Conservation (phyloP, 2,113 vertebrate species). For the Chauna torquata region DNA sequence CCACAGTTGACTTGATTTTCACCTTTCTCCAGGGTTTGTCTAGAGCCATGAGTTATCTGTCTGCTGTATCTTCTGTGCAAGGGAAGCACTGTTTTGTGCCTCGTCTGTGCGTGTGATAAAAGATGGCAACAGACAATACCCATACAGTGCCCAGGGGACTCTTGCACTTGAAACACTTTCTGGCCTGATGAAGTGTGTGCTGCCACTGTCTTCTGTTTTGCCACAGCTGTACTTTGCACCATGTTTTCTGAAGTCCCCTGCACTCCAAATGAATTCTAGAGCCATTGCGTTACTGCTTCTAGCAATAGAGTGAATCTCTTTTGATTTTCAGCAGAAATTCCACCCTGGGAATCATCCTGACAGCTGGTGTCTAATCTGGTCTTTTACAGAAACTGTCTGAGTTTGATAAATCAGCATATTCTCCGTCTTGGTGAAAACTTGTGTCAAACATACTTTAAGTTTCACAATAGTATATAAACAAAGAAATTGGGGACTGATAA, state of each 20-base stretch:
- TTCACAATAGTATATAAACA: background rate
- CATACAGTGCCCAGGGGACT: background rate
- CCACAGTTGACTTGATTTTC: background rate
- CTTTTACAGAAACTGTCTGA: background rate
- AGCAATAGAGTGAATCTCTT: background rate
- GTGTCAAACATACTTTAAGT: background rate
- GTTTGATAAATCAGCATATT: background rate
- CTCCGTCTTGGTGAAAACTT: background rate
- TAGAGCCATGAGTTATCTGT: background rate
- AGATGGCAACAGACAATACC: background rate
- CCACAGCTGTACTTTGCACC: background rate
- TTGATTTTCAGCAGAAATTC: background rate
- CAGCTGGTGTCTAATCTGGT: background rate
- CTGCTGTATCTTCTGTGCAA: background rate
- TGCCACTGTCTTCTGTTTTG: background rate
- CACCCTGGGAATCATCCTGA: background rate
- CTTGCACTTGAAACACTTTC: background rate
- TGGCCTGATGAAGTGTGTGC: background rate
- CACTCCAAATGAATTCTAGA: background rate
- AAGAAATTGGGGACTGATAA: background rate
- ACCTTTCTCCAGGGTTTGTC: background rate
- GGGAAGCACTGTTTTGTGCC: background rate
- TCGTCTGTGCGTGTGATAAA: background rate
- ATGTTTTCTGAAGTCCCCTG: background rate
- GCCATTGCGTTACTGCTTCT: background rate